These are phyloP conservation scores for Centrocercus urophasianus DNA, from an alignment of 2,113 vertebrate genomes.

Conservation along the genomic window DNA sequence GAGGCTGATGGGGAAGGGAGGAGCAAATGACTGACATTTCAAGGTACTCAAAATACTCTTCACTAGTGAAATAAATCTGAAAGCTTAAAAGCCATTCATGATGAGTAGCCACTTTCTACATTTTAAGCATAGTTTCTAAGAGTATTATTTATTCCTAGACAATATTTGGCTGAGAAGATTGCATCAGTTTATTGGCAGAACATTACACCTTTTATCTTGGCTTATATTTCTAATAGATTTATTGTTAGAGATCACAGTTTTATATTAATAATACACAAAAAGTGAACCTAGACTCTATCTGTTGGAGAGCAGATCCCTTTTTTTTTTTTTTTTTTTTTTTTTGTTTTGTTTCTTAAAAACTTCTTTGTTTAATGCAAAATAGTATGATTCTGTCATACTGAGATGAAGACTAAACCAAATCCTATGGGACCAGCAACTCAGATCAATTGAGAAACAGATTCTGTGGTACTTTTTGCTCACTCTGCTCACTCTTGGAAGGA, in stretches of 20 bases:
- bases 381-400: neutral
- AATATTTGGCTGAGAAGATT: neutral
- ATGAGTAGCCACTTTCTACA: neutral
- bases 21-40: neutral
- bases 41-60: constrained; percentile 22
- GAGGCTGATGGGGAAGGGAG: neutral
- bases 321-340: neutral
- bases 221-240: neutral
- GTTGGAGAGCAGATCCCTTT: neutral
- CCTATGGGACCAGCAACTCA: neutral
- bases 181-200: neutral
- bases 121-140: neutral
- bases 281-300: neutral
- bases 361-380: neutral
- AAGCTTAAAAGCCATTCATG: neutral
- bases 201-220: neutral
- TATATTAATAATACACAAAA: neutral
- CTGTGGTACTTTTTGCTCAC: no score
- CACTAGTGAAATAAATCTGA: constrained; percentile 16
- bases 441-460: neutral
- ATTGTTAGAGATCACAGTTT: neutral
- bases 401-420: neutral
- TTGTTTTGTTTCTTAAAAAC: neutral
- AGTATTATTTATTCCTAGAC: neutral
- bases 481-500: neutral